Evolutionary conservation across 2,888 invertebrate species (phyloP), one percentile per base, ranked within the genome.

Genomic region (Leucophenga montana): DNA sequence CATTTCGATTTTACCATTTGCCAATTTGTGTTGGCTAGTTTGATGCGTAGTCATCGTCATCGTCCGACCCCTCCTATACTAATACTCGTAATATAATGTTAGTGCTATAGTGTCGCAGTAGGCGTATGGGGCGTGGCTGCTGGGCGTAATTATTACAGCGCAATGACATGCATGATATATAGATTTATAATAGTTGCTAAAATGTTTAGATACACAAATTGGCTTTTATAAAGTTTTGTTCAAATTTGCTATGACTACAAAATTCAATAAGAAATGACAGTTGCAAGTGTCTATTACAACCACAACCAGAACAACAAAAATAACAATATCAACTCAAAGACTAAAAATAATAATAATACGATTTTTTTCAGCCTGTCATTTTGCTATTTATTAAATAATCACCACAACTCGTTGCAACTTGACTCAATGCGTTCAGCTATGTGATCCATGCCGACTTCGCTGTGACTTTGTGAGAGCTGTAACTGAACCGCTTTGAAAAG

Each of bases 371-470:
- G 11, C 33, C 8, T 33, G 33, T 33, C n/a, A n/a, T 33, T 39
- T 39, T 39, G 39, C 46, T 64, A 64, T 64, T 64, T 64, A 64
- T 64, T 64, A 64, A 64, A 64, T 64, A 64, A 64, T 64, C 62
- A 64, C 62, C 16, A 48, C 8, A 64, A 50, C 50, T 39, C 39
- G 11, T 8, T 8, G 39, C 39, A 39, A 39, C 39, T 11, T 39
- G 39, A 39, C 8, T 39, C 39, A 39, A 50, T 50, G 50, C 50
- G 16, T 16, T 50, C 9, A n/a, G 13, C 22, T 27, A 3, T 22
- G 56, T 33, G 50, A 54, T 66, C 39, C 27, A 31, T 66, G 66
- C 66, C 39, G 66, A 20, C 18, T 66, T 71, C 74, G 72, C 62
- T 70, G 61, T 3, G 1, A 39, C 39, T 39, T 39, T 39, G 39